Evolutionary conservation across 2,113 vertebrate genomes (phyloP), one percentile per base, ranked within the genome.

Genomic region (Pomatorhinus ruficollis): DNA sequence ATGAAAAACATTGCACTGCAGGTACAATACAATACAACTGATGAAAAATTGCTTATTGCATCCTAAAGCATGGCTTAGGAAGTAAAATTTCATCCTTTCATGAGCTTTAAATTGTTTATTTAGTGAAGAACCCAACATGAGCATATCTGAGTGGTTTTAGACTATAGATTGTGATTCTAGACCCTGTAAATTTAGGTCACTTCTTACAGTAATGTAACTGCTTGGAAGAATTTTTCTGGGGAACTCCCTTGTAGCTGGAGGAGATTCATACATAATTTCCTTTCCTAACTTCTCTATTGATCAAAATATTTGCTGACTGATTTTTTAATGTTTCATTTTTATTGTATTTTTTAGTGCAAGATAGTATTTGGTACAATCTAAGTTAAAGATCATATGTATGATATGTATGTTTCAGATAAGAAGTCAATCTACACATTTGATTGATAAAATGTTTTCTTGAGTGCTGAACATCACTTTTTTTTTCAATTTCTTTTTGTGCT

Each of bases 241-340:
- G 15, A 49, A 22, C 8, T 63, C 21, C 15, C 23, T 42, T 47
- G 11, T 52, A 83, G 35, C 22, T 52, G 28, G 53, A 44, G 40
- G 27, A 66, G 20, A 52, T 50, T 78, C 6, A 49, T 66, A 31
- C 0, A 2, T 20, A 0, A 33, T 50, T 42, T 71, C 11, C 14
- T 54, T 64, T 69, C 20, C 22, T 76, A 89, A 76, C 3, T 21
- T 40, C 24, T 10, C 2, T 75, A 63, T 78, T 27, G 12, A 75
- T 20, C 8, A 70, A 89, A 82, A 59, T 45, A 5, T 63, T 91
- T 78, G 0, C 8, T 40, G 15, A 21, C 9, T 31, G 12, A 63
- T 45, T 3, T 86, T 64, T 76, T 60, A 56, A 12, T 19, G 1
- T 12, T 54, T 77, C 61, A 28, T 44, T 70, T 90, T 72, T 31